Percentiles rank a stretch among this genome's conserved stretches.
Conservation (phyloP, 92 coral and sea anemone species). For the Isaurus tuberculatus region DNA sequence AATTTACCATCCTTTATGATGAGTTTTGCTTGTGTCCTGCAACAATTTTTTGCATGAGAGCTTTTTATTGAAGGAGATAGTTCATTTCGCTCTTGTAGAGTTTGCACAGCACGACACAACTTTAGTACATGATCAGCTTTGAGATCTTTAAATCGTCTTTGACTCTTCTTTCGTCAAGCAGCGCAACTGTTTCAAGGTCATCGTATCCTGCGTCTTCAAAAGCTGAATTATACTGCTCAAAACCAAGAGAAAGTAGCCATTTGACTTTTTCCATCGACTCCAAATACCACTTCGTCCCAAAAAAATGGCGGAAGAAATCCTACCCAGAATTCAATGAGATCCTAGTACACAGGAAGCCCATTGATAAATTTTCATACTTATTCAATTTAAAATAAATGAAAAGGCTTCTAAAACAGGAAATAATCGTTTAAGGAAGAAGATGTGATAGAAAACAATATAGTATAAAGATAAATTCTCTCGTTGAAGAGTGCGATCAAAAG, state of each 20-base stretch:
- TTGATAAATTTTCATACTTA: too few relatives aligned
- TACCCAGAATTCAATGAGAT: too few relatives aligned
- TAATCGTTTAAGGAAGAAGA: too few relatives aligned
- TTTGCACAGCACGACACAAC: slow-evolving; percentile 3
- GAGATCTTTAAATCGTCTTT: slow-evolving; percentile 6
- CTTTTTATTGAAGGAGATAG: neutral
- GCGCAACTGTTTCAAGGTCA: neutral
- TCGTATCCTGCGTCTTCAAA: neutral
- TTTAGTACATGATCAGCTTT: neutral
- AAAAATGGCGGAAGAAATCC: too few relatives aligned
- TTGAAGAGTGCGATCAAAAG: too few relatives aligned
- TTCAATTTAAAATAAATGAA: too few relatives aligned
- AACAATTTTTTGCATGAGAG: neutral
- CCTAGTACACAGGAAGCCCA: too few relatives aligned
- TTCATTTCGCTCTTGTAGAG: neutral
- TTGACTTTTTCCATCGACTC: neutral
- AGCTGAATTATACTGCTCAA: neutral
- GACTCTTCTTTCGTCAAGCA: neutral
- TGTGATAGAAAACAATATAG: too few relatives aligned
- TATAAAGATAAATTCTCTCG: too few relatives aligned
- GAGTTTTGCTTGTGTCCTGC: neutral
- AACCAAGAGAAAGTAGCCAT: neutral
- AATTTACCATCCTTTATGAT: slow-evolving; percentile 12
- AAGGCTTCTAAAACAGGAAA: too few relatives aligned
- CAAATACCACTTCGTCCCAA: too few relatives aligned